Evolutionary conservation across 2,888 invertebrate species (phyloP), one percentile per base, ranked within the genome.

Genomic region (Cephus pygmeus): DNA sequence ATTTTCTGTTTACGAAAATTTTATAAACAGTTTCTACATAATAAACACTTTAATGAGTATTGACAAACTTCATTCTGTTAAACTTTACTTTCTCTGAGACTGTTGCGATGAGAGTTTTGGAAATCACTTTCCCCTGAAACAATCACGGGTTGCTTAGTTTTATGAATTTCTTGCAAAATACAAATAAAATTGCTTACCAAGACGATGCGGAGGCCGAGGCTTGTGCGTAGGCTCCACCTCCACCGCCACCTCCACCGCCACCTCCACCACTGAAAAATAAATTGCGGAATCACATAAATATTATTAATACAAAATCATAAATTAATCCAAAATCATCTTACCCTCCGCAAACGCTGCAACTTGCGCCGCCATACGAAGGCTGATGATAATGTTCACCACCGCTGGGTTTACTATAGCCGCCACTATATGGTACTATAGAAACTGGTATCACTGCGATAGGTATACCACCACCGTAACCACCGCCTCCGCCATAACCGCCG

Each of bases 161-260:
- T 34, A 23, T n/a, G 23, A 34, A 9, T 74, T 12, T 34, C 74
- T 15, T 35, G 74, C 9, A 35, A 23, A 35, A 33, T 9, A 23
- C 36, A 73, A 75, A 35, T 11, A 81, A 75, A 15, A 69, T 36
- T 74, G 71, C 80, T 77, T 75, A 87, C 87, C 87, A 88, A 71
- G 81, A 76, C 56, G 77, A 75, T 30, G 83, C 76, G 33, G 88
- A 88, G 34, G 90, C 88, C 0, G 88, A 87, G 11, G 90, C 85
- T 73, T 85, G 84, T 11, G 89, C 85, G 1, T 84, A 82, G 3
- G 85, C 82, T 1, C 84, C 79, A 12, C 84, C 83, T n/a, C 83
- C 81, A 23, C 80, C 77, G 4, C 84, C 79, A 12, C 84, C 83
- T n/a, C 83, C 81, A 23, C 80, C 77, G 4, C 76, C 68, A 12